Evolutionary conservation across 2,797 vertebrate genomes (phyloP).

Genomic region (Chloroceryle inda): DNA sequence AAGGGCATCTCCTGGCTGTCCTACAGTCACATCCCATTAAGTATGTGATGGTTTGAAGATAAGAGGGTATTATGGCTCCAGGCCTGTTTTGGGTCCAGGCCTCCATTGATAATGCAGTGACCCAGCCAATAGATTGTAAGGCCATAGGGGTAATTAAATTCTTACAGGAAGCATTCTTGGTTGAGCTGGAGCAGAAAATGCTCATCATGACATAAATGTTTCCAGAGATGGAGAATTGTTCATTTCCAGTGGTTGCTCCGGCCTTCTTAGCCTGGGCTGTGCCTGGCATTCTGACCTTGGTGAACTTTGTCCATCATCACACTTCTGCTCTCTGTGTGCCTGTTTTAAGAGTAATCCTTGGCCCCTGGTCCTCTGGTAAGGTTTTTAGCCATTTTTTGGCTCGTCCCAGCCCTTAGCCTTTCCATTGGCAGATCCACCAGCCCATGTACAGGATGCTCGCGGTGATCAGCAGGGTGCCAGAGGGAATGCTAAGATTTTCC

Average conservation of each 20-base stretch:
- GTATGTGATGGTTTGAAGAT: not conserved
- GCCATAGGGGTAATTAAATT: slow-evolving; percentile 21
- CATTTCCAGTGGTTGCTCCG: not conserved
- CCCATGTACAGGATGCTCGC: not conserved
- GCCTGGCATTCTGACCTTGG: not conserved
- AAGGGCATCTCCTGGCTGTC: not conserved
- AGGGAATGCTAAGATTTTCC: not conserved
- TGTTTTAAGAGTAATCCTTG: not conserved
- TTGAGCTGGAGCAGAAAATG: slow-evolving; percentile 41
- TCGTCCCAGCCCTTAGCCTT: not conserved
- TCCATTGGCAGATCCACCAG: not conserved
- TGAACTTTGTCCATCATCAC: not conserved
- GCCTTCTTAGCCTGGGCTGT: not conserved
- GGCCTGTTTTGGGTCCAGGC: not conserved
- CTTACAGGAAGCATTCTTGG: slow-evolving; percentile 45
- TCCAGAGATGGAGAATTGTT: slow-evolving; percentile 34
- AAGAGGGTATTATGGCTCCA: slow-evolving; percentile 2
- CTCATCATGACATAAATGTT: not conserved
- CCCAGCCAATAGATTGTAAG: slow-evolving; percentile 1
- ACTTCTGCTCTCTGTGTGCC: not conserved
- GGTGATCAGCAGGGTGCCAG: not conserved
- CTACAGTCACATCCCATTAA: accelerated
- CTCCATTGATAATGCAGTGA: not conserved
- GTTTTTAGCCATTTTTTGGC: not conserved
- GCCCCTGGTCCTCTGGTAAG: not conserved